Evolutionary conservation across 2,113 vertebrate genomes (phyloP).

Genomic region (Toxostoma redivivum): DNA sequence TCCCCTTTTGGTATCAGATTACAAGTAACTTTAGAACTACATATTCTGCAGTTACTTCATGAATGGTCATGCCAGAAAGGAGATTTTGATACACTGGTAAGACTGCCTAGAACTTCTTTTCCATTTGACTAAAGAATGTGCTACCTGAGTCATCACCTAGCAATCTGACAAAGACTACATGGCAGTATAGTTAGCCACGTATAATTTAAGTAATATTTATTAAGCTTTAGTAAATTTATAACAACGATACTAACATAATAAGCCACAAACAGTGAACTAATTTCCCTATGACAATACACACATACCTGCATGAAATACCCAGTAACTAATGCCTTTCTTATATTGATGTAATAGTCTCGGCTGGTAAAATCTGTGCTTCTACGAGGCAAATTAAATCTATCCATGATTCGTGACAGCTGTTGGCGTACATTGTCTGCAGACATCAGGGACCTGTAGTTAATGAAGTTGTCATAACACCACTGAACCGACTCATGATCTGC

Average conservation of each 20-base stretch:
- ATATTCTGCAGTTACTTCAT: not conserved
- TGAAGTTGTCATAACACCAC: conserved; percentile 99
- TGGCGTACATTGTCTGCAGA: conserved; percentile 99
- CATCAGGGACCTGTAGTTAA: conserved; percentile 99
- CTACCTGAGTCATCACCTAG: not conserved
- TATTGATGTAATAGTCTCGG: conserved; percentile 99
- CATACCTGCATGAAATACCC: conserved; percentile 99
- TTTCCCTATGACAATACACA: not conserved
- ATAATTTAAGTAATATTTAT: not conserved
- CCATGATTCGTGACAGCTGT: conserved; percentile 99
- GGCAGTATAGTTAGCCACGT: not conserved
- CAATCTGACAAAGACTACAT: not conserved
- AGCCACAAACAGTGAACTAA: not conserved
- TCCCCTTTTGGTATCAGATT: not conserved
- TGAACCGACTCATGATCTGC: conserved; percentile 98
- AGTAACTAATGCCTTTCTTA: conserved; percentile 95
- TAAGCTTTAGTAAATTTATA: not conserved
- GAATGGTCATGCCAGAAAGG: not conserved
- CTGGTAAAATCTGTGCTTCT: conserved; percentile 99
- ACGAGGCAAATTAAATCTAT: conserved; percentile 97
- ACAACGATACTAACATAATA: not conserved
- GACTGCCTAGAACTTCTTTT: not conserved
- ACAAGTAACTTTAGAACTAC: not conserved
- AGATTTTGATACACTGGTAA: not conserved
- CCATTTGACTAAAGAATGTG: not conserved